A percentile compares a stretch with the other conserved stretches of the same genome.
These are phyloP conservation scores for Pterostichus madidus DNA, from an alignment of 2,888 invertebrate genomes.

Conservation along the genomic window DNA sequence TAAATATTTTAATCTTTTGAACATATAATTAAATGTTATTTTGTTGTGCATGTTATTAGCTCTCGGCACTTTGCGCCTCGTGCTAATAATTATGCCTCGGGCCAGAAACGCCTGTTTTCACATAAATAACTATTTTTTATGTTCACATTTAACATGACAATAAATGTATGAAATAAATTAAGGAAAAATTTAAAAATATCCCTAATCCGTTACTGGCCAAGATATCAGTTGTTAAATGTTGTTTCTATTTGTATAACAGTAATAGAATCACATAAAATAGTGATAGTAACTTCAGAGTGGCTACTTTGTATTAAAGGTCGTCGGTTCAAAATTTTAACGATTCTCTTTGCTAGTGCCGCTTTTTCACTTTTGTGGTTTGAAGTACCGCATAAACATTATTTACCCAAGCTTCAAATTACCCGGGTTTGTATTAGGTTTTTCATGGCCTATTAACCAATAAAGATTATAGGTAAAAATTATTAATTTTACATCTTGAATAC, in stretches of 20 bases:
- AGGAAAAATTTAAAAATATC: neutral
- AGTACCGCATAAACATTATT: conserved; percentile 28
- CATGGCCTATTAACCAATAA: conserved; percentile 39
- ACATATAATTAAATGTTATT: too few relatives aligned
- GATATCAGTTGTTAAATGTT: conserved; percentile 27
- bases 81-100: too few relatives aligned
- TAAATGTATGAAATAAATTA: too few relatives aligned
- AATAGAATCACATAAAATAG: conserved; percentile 54
- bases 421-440: conserved; percentile 31
- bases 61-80: too few relatives aligned
- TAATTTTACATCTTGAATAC: conserved; percentile 30
- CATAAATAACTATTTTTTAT: too few relatives aligned
- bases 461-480: conserved; percentile 29
- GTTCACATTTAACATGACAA: too few relatives aligned
- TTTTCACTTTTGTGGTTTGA: conserved; percentile 3
- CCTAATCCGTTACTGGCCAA: conserved; percentile 1
- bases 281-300: conserved; percentile 14
- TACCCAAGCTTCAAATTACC: conserved; percentile 42
- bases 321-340: conserved; percentile 28
- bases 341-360: conserved; percentile 30
- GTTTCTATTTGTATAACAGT: conserved; percentile 37
- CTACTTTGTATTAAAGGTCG: conserved; percentile 41
- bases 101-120: too few relatives aligned
- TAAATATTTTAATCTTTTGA: too few relatives aligned
- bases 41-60: too few relatives aligned